A percentile compares a stretch with the other conserved stretches of the same genome.
phyloP scores from a whole-genome alignment of 1,140 invertebrate species.

The Drosophila pseudoananassae region DNA sequence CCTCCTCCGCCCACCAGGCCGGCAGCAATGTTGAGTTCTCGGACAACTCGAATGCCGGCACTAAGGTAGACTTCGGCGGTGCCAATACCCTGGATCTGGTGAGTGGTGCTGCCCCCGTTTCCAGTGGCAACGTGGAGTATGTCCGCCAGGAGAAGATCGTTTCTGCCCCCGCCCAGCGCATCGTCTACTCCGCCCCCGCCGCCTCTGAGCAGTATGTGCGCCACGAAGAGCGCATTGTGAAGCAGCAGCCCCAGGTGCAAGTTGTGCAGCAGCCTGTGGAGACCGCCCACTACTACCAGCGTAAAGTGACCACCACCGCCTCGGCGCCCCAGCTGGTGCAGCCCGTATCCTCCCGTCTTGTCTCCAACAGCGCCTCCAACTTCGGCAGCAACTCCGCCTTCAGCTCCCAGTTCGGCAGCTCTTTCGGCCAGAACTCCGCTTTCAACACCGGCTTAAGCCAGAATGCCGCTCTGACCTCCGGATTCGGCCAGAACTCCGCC shows the following conservation, averaged over 20 bases:
- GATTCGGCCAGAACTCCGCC: conserved; percentile 10
- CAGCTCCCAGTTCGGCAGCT: conserved; percentile 22
- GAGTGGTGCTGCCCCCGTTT: conserved; percentile 14
- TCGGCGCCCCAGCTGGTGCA: conserved; percentile 54
- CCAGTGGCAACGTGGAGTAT: conserved; percentile 58
- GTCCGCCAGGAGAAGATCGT: conserved; percentile 57
- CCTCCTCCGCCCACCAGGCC: conserved; percentile 48
- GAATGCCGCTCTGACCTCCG: conserved; percentile 46
- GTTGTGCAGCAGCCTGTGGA: conserved; percentile 50
- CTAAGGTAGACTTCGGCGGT: conserved; percentile 62
- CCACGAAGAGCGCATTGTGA: conserved; percentile 66
- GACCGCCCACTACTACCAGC: conserved; percentile 65
- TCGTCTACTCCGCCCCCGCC: conserved; percentile 54
- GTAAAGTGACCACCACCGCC: conserved; percentile 58
- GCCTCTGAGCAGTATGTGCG: conserved; percentile 65
- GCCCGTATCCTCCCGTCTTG: conserved; percentile 29
- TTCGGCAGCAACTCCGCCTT: conserved; percentile 47
- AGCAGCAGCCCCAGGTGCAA: conserved; percentile 51
- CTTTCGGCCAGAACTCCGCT: conserved; percentile 47
- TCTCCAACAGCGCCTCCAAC: conserved; percentile 27
- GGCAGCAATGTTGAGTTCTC: conserved; percentile 69
- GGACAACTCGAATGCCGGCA: conserved; percentile 56
- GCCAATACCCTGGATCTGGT: conserved; percentile 16
- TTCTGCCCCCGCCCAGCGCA: conserved; percentile 32
- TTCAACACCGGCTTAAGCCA: conserved; percentile 27